These are phyloP conservation scores for Hippocampus comes DNA, from an alignment of 2,113 vertebrate genomes.

Conservation along the genomic window DNA sequence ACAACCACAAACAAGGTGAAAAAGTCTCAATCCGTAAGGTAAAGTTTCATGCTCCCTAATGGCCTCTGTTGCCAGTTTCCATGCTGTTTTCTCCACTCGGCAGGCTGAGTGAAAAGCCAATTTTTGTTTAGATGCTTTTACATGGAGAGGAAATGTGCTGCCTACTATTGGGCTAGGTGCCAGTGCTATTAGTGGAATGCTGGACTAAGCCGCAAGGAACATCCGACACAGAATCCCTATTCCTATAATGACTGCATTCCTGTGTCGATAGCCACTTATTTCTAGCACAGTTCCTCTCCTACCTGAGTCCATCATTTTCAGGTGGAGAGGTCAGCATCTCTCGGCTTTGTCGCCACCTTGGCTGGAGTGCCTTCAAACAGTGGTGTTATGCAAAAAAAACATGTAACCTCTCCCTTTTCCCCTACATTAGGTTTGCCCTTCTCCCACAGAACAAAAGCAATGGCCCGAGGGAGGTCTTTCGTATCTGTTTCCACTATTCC, in stretches of 20 bases:
- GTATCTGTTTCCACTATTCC: slow-evolving; percentile 51
- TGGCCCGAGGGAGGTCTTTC: slow-evolving; percentile 58
- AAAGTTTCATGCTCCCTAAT: slow-evolving; percentile 35
- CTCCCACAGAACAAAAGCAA: slow-evolving; percentile 31
- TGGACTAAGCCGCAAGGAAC: slow-evolving; percentile 12
- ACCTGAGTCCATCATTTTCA: slow-evolving; percentile 32
- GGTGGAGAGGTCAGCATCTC: slow-evolving; percentile 10
- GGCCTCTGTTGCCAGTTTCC: slow-evolving; percentile 23
- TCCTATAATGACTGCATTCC: slow-evolving; percentile 23
- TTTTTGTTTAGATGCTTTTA: slow-evolving; percentile 14
- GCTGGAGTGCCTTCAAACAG: slow-evolving; percentile 11
- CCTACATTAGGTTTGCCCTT: not conserved
- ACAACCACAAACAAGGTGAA: slow-evolving; percentile 19
- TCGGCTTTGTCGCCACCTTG: not conserved
- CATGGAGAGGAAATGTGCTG: slow-evolving; percentile 1
- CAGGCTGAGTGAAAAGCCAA: slow-evolving; percentile 8
- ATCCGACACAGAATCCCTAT: slow-evolving; percentile 10
- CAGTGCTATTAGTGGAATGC: slow-evolving; percentile 21
- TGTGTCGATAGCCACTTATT: slow-evolving; percentile 18
- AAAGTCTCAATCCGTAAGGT: not conserved
- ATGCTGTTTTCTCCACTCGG: slow-evolving; percentile 9
- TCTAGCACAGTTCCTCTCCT: slow-evolving; percentile 23
- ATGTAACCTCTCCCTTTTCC: slow-evolving; percentile 8
- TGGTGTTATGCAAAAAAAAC: slow-evolving; percentile 14
- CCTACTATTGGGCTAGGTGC: slow-evolving; percentile 13